Evolutionary conservation across 2,888 invertebrate species (phyloP).

Genomic region (Harpagoxenus sublaevis): DNA sequence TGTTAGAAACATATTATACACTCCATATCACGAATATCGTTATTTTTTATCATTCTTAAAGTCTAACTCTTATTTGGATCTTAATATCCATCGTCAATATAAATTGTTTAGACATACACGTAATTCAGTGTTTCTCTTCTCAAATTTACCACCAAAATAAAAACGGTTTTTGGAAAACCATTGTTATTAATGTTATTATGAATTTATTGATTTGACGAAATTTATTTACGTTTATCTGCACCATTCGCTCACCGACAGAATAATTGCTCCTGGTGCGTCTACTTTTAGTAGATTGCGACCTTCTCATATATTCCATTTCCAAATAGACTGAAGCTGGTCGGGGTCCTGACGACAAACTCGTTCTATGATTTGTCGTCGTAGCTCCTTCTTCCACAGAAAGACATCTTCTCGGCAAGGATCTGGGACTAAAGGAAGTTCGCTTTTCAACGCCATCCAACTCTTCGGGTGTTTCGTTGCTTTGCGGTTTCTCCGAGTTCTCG

Average conservation of each 20-base stretch:
- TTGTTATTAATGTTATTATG: not conserved
- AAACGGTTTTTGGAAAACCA: not conserved
- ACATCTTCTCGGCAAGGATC: constrained; percentile 77
- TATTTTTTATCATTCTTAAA: not conserved
- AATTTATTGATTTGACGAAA: not conserved
- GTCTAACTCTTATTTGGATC: not conserved
- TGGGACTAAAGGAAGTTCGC: constrained; percentile 59
- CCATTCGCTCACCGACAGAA: constrained; percentile 63
- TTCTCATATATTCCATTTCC: constrained; percentile 74
- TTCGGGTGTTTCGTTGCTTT: constrained; percentile 9
- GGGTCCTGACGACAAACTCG: constrained; percentile 56
- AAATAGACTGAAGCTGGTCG: constrained; percentile 72
- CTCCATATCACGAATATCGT: not conserved
- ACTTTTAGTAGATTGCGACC: constrained; percentile 60
- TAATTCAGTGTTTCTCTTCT: not conserved
- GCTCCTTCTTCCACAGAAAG: constrained; percentile 81
- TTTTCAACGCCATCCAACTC: constrained; percentile 61
- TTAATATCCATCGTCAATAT: not conserved
- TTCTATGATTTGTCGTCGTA: constrained; percentile 67
- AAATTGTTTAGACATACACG: not conserved
- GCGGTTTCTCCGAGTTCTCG: constrained; percentile 47
- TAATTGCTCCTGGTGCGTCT: constrained; percentile 73
- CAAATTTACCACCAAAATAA: not conserved
- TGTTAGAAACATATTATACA: not conserved
- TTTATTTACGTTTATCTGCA: not conserved